Base-by-base conservation (phyloP, 2,113 vertebrate genomes). In the Centrocercus urophasianus region DNA sequence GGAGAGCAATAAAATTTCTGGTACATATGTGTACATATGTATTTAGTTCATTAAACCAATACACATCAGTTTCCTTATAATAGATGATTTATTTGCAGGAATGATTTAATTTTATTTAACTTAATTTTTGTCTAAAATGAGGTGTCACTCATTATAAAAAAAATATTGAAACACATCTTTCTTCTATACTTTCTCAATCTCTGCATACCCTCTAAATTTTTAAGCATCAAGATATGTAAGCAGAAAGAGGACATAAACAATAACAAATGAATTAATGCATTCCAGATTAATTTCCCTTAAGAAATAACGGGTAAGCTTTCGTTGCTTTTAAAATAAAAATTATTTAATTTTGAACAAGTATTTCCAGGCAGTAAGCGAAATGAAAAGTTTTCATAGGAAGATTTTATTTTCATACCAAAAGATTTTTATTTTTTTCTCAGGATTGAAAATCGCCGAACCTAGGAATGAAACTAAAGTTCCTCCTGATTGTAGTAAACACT, bases 241-340 rank as follows among this genome's bases (percentile, higher is more conserved):
- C 2, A 1, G 20, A 92, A 56, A 4, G 71, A 61, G 3, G 6
- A 82, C 2, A 17, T 50, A 56, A 13, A 11, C 21, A 93, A 52
- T 34, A 76, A 57, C 0, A 52, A 61, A 65, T 2, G 8, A 38
- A 61, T 19, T 17, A 20, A 30, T 25, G 19, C 21, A 52, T 65
- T 32, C 10, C 7, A 64, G 45, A 56, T 27, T 1, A 3, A 60
- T 56, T 85, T 60, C 6, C 19, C 6, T 0, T 19, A 32, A 73
- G 5, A 34, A 88, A 76, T 22, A 22, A 4, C 0, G 57, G 3
- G 4, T 66, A 5, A 28, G 2, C 3, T 67, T 67, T 48, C 16
- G 5, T 22, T 28, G 5, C 0, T 7, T 6, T 42, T 1, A 21
- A 38, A 38, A 38, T 21, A 19, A 0, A 6, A 27, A 16, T 16